Conservation (phyloP, 2,888 invertebrate species). For the Thera britannica region DNA sequence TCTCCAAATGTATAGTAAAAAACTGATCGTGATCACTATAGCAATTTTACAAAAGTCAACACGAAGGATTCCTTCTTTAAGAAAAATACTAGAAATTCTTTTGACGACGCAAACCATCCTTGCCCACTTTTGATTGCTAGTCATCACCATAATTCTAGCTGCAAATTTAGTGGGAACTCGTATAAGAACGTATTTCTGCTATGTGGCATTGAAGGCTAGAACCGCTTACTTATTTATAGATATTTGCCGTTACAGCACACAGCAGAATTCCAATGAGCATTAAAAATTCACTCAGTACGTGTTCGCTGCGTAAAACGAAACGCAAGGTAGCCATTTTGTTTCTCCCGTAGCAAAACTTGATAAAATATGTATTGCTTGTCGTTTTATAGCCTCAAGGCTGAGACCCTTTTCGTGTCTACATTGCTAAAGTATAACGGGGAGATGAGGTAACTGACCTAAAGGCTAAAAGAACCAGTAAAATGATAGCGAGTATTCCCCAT, state of each 20-base stretch:
- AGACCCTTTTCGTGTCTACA: not conserved
- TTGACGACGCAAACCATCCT: too few species aligned
- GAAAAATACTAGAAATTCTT: too few species aligned
- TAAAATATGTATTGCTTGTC: slow-evolving; percentile 4
- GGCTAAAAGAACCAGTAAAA: not conserved
- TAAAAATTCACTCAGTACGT: slow-evolving; percentile 44
- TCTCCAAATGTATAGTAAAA: too few species aligned
- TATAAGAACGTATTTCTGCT: slow-evolving; percentile 14
- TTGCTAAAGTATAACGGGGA: not conserved
- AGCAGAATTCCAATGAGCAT: slow-evolving; percentile 47
- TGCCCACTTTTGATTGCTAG: too few species aligned
- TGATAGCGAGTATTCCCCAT: too few species aligned
- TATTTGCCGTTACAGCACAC: slow-evolving; percentile 46
- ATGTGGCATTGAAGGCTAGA: slow-evolving; percentile 26
- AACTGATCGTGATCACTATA: too few species aligned
- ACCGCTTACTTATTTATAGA: slow-evolving; percentile 43
- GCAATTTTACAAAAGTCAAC: too few species aligned
- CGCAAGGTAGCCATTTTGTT: slow-evolving; percentile 40
- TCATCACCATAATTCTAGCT: not conserved
- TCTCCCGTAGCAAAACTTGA: slow-evolving; percentile 42
- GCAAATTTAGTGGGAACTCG: slow-evolving; percentile 10
- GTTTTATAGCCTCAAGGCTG: not conserved
- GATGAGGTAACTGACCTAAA: not conserved
- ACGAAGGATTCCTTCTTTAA: too few species aligned
- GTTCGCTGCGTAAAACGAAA: slow-evolving; percentile 38